Evolutionary conservation across 2,797 vertebrate genomes (phyloP).

Genomic region (Melanogrammus aeglefinus): DNA sequence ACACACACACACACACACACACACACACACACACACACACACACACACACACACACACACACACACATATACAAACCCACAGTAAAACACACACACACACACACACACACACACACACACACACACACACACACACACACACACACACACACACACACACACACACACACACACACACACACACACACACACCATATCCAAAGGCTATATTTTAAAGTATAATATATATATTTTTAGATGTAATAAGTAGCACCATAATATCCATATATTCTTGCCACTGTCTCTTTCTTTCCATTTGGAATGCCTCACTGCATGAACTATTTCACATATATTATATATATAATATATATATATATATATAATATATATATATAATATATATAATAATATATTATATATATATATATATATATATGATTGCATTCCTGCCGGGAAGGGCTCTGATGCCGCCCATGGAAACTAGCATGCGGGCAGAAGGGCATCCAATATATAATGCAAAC

Average conservation of each 20-base stretch:
- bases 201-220: background rate
- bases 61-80: too few species aligned
- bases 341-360: too few species aligned
- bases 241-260: background rate
- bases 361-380: too few species aligned
- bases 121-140: background rate
- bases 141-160: background rate
- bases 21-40: too few species aligned
- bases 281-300: background rate
- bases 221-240: background rate
- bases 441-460: background rate
- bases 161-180: background rate
- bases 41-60: too few species aligned
- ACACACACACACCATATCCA: background rate
- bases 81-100: too few species aligned
- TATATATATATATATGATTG: background rate
- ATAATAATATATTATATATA: too few species aligned
- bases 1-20: background rate
- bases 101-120: background rate
- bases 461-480: background rate
- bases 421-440: background rate
- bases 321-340: too few species aligned
- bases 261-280: background rate
- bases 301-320: background rate
- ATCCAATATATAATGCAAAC: conserved; percentile 3